Evolutionary conservation across 2,113 vertebrate species (phyloP).

Genomic region (Gasterosteus nipponicus): DNA sequence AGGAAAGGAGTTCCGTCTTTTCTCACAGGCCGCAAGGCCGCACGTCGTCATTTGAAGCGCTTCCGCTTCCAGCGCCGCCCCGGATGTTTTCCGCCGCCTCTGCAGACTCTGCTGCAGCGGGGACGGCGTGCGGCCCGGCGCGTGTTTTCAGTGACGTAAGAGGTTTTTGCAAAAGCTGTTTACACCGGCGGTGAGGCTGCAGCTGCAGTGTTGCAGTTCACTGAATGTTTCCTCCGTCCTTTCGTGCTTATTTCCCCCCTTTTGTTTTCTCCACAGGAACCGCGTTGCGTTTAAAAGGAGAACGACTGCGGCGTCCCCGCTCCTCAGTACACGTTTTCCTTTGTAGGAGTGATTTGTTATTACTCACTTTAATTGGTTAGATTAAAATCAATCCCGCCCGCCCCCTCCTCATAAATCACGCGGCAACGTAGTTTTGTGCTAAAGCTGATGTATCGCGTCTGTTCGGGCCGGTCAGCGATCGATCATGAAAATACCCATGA

Average conservation of each 20-base stretch:
- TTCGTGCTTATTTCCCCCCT: background rate
- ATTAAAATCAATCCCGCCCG: slow-evolving; percentile 79
- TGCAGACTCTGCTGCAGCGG: slow-evolving; percentile 30
- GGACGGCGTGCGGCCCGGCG: slow-evolving; percentile 1
- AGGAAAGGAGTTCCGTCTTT: slow-evolving; percentile 36
- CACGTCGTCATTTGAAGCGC: slow-evolving; percentile 63
- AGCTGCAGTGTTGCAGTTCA: slow-evolving; percentile 34
- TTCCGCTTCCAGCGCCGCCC: slow-evolving; percentile 36
- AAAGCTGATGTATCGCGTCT: slow-evolving; percentile 75
- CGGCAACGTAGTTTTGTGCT: slow-evolving; percentile 67
- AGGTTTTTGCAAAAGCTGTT: slow-evolving; percentile 35
- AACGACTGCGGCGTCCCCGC: slow-evolving; percentile 10
- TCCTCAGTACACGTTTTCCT: slow-evolving; percentile 67
- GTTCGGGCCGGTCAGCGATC: slow-evolving; percentile 72
- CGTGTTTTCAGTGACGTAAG: slow-evolving; percentile 26
- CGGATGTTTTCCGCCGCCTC: slow-evolving; percentile 37
- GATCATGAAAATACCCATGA: slow-evolving; percentile 78
- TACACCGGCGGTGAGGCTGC: slow-evolving; percentile 6
- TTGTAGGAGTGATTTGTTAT: slow-evolving; percentile 77
- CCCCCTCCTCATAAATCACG: slow-evolving; percentile 78
- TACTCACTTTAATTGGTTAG: slow-evolving; percentile 79
- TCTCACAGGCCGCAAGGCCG: slow-evolving; percentile 43
- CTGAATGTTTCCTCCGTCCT: slow-evolving; percentile 35
- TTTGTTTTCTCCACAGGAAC: background rate
- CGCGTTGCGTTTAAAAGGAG: slow-evolving; percentile 12